Conservation (phyloP, 2,113 vertebrate species). For the Camelus bactrianus region DNA sequence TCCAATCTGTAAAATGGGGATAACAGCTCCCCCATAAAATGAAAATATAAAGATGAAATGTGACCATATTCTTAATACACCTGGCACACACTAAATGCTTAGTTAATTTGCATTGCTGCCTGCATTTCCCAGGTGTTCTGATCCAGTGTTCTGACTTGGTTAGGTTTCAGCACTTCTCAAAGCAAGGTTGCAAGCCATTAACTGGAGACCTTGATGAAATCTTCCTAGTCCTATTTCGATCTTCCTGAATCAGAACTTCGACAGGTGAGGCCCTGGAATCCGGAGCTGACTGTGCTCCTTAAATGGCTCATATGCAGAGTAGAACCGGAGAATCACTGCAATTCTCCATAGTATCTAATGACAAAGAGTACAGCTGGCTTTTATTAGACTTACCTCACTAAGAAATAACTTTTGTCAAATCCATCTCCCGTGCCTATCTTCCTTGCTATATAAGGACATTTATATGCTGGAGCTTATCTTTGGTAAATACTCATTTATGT, state of each 20-base stretch:
- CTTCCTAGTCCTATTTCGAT: neutral
- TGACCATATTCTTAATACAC: neutral
- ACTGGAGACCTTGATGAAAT: neutral
- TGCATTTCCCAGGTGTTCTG: neutral
- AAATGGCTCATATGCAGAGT: neutral
- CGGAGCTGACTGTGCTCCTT: neutral
- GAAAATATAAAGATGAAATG: neutral
- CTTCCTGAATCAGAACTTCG: neutral
- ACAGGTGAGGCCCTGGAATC: neutral
- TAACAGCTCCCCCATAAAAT: neutral
- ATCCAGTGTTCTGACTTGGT: neutral
- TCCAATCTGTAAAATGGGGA: neutral
- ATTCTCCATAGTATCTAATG: neutral
- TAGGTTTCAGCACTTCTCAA: constrained; percentile 3
- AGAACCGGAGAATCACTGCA: neutral
- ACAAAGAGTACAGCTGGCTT: neutral
- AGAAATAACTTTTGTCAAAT: neutral
- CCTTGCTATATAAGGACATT: neutral
- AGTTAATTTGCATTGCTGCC: neutral
- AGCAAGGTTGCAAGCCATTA: neutral
- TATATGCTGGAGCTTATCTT: neutral
- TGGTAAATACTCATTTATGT: neutral
- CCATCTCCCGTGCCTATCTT: constrained; percentile 27
- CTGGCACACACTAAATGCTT: neutral
- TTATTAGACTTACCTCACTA: neutral